phyloP scores from a whole-genome alignment of 2,888 invertebrate species.

The Cerceris rybyensis region DNA sequence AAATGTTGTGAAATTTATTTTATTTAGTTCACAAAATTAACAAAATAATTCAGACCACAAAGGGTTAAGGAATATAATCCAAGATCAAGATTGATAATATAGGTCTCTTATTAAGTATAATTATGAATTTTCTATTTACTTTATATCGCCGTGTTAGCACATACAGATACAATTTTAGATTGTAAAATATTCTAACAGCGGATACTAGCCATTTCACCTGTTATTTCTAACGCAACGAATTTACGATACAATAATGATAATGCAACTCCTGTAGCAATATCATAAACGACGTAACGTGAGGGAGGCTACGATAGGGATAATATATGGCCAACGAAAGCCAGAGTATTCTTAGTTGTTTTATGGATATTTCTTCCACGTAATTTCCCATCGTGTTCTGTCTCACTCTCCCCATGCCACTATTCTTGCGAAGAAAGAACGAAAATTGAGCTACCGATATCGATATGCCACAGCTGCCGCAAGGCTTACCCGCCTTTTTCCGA shows the following conservation, averaged over 20 bases:
- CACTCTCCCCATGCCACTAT: not conserved
- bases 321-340: conserved; percentile 33
- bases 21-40: too few species aligned
- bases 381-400: not conserved
- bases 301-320: conserved; percentile 34
- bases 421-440: conserved; percentile 3
- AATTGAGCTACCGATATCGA: conserved; percentile 20
- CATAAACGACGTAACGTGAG: conserved; percentile 10
- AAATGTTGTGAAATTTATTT: too few species aligned
- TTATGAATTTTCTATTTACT: too few species aligned
- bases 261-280: conserved; percentile 6
- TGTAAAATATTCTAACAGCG: not conserved
- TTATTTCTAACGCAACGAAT: not conserved
- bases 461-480: conserved; percentile 29
- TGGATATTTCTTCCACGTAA: conserved; percentile 31
- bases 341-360: conserved; percentile 31
- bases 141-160: not conserved
- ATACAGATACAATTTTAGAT: not conserved
- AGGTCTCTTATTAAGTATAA: too few species aligned
- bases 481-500: conserved; percentile 19
- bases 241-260: conserved; percentile 13
- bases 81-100: too few species aligned
- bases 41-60: too few species aligned
- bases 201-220: conserved; percentile 6
- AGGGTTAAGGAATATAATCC: too few species aligned